Conservation (phyloP, 2,888 invertebrate genomes). For the Rapana venosa region DNA sequence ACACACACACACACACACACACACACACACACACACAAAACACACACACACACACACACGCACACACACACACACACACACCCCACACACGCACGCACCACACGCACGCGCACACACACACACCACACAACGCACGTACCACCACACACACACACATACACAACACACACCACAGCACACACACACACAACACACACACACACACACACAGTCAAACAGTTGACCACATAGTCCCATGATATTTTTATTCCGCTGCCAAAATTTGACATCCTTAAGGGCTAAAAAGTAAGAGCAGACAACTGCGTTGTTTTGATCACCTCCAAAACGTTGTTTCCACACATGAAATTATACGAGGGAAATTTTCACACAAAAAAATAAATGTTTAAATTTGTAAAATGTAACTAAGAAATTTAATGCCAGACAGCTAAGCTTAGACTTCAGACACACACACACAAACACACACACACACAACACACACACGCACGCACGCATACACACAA, state of each 20-base stretch:
- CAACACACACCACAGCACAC: neutral
- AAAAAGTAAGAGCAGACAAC: too few species aligned
- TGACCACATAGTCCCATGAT: neutral
- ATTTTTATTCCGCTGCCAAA: too few species aligned
- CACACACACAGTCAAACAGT: neutral
- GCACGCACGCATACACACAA: neutral
- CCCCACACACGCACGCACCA: neutral
- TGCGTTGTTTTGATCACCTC: too few species aligned
- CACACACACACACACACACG: neutral
- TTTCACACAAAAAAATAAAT: too few species aligned
- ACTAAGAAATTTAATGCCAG: too few species aligned
- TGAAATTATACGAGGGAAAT: neutral
- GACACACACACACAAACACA: neutral
- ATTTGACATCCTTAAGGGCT: too few species aligned
- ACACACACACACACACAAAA: neutral
- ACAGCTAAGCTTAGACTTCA: too few species aligned
- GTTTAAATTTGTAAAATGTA: too few species aligned
- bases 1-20: neutral
- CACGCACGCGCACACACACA: neutral
- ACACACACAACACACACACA: neutral
- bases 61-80: neutral
- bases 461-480: neutral
- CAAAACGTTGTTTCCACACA: neutral
- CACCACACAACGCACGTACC: neutral
- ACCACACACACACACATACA: neutral